Conservation (phyloP, 2,888 invertebrate species). For the Harpalus rubripes region DNA sequence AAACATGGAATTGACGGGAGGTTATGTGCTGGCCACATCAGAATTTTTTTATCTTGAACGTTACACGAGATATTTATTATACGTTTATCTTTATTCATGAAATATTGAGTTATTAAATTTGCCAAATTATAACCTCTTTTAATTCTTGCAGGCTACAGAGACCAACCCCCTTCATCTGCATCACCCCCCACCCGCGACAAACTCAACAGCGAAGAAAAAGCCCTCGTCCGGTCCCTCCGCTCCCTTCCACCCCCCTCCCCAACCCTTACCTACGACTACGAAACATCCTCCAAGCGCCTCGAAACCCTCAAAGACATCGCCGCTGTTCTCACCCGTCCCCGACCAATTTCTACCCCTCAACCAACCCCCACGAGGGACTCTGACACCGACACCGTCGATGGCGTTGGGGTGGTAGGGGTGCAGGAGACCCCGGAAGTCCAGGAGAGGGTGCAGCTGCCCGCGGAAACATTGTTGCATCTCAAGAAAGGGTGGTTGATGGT, state of each 20-base stretch:
- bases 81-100: too few relatives aligned
- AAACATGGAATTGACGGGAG: too few relatives aligned
- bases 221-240: slow-evolving; percentile 78
- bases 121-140: too few relatives aligned
- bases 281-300: slow-evolving; percentile 80
- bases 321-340: slow-evolving; percentile 88
- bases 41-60: too few relatives aligned
- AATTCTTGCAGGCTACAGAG: slow-evolving; percentile 80
- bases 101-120: too few relatives aligned
- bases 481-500: slow-evolving; percentile 98
- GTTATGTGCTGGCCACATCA: too few relatives aligned
- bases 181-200: slow-evolving; percentile 90
- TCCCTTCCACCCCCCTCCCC: slow-evolving; percentile 70
- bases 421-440: slow-evolving; percentile 73
- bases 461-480: slow-evolving; percentile 89
- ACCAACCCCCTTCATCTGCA: slow-evolving; percentile 87
- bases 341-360: slow-evolving; percentile 79
- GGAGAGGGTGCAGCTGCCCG: slow-evolving; percentile 85
- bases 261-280: slow-evolving; percentile 74
- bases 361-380: slow-evolving; percentile 73
- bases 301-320: slow-evolving; percentile 91
- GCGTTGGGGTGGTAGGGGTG: background rate
- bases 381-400: slow-evolving; percentile 67
- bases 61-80: too few relatives aligned
- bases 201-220: slow-evolving; percentile 87